Percentiles rank a stretch among this genome's conserved stretches.
These are phyloP conservation scores for Drosophila serrata DNA, from an alignment of 1,140 invertebrate genomes.

Conservation along the genomic window DNA sequence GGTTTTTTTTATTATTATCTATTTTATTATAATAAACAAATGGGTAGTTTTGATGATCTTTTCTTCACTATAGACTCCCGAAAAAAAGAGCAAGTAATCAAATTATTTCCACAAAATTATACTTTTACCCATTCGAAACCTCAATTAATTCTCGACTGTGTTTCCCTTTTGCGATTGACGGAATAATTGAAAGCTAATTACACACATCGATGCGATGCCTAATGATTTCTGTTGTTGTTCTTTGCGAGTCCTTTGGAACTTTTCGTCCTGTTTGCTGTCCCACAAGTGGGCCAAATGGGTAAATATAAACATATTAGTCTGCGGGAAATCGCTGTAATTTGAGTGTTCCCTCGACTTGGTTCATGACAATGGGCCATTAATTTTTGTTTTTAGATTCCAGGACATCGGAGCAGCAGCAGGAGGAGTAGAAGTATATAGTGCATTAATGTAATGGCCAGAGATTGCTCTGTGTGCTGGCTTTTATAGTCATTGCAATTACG, in stretches of 20 bases:
- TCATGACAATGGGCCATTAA: conserved; percentile 35
- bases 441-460: conserved; percentile 36
- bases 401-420: not conserved
- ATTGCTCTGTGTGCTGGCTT: conserved; percentile 9
- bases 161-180: not conserved
- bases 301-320: not conserved
- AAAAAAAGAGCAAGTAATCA: not conserved
- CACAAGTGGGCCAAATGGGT: conserved; percentile 2
- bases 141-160: not conserved
- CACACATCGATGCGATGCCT: conserved; percentile 8
- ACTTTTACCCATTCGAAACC: not conserved
- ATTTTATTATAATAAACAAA: too few species aligned
- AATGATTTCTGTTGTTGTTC: conserved; percentile 17
- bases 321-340: conserved; percentile 14
- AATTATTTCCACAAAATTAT: not conserved
- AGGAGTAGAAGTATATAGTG: not conserved
- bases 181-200: conserved; percentile 37
- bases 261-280: not conserved
- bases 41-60: too few species aligned
- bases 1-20: too few species aligned
- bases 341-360: not conserved
- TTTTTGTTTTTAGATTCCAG: conserved; percentile 14
- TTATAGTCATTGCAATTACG: conserved; percentile 23
- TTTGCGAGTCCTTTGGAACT: not conserved
- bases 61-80: too few species aligned